Evolutionary conservation across 2,888 invertebrate genomes (phyloP).

Genomic region (Cerceris ruficornis): DNA sequence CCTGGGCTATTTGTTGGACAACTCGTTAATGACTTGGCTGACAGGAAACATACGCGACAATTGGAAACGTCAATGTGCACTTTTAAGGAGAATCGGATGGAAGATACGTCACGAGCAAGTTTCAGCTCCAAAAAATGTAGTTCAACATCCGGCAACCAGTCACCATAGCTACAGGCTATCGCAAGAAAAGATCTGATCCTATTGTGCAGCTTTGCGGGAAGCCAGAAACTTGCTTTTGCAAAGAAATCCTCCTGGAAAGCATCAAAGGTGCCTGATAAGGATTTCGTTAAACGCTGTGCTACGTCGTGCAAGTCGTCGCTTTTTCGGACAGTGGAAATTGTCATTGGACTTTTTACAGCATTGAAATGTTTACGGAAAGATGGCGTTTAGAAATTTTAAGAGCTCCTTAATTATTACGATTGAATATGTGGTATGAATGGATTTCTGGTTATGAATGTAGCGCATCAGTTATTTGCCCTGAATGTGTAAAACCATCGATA

Average conservation of each 20-base stretch:
- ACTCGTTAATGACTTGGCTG: neutral
- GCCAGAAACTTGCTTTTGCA: neutral
- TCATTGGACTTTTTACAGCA: neutral
- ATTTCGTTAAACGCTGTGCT: slow-evolving; percentile 5
- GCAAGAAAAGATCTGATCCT: slow-evolving; percentile 38
- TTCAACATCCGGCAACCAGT: slow-evolving; percentile 29
- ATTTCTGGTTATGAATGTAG: no score
- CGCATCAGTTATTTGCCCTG: no score
- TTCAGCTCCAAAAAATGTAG: slow-evolving; percentile 25
- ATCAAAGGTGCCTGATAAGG: slow-evolving; percentile 21
- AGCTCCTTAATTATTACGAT: no score
- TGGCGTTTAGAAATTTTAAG: no score
- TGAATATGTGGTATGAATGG: no score
- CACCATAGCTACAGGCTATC: slow-evolving; percentile 15
- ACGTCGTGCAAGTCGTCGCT: neutral
- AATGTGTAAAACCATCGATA: no score
- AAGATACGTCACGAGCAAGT: slow-evolving; percentile 38
- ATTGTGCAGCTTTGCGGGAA: slow-evolving; percentile 23
- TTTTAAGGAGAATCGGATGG: slow-evolving; percentile 36
- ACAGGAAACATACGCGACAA: neutral
- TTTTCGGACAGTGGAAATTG: neutral
- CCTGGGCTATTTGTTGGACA: neutral
- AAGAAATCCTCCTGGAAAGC: slow-evolving; percentile 10
- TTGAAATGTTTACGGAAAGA: neutral
- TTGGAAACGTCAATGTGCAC: slow-evolving; percentile 9